Conservation (phyloP, 2,113 vertebrate species). For the Aleadryas rufinucha region DNA sequence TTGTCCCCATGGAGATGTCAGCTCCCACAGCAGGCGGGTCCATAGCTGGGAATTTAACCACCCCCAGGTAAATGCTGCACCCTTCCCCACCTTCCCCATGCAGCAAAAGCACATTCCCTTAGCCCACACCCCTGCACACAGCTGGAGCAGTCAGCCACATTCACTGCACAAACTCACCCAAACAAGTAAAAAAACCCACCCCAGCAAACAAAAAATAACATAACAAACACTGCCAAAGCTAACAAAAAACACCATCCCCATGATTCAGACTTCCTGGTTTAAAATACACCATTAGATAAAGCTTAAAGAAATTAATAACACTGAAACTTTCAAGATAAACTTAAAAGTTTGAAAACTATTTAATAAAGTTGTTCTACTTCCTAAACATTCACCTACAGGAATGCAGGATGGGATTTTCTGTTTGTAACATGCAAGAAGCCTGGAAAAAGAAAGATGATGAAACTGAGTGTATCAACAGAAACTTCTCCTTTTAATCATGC, state of each 20-base stretch:
- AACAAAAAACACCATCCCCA: not conserved
- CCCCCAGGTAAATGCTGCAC: not conserved
- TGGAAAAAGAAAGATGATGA: not conserved
- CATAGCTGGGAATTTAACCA: not conserved
- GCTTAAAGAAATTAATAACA: not conserved
- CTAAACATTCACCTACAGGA: not conserved
- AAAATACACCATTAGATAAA: not conserved
- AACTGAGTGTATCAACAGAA: not conserved
- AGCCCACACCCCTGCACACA: not conserved
- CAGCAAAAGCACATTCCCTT: not conserved
- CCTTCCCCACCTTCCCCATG: not conserved
- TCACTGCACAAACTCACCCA: not conserved
- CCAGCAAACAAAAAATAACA: not conserved
- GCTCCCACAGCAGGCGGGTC: conserved; percentile 25
- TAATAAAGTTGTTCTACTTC: not conserved
- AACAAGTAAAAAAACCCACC: not conserved
- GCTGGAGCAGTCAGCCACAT: not conserved
- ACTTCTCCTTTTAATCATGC: not conserved
- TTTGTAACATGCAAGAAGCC: not conserved
- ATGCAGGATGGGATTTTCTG: not conserved
- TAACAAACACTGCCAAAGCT: not conserved
- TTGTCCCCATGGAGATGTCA: not conserved
- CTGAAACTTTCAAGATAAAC: not conserved
- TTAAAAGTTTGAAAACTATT: not conserved
- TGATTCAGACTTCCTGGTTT: not conserved